These are phyloP conservation scores for Phalanger gymnotis DNA, from an alignment of 2,797 vertebrate species.

Conservation along the genomic window DNA sequence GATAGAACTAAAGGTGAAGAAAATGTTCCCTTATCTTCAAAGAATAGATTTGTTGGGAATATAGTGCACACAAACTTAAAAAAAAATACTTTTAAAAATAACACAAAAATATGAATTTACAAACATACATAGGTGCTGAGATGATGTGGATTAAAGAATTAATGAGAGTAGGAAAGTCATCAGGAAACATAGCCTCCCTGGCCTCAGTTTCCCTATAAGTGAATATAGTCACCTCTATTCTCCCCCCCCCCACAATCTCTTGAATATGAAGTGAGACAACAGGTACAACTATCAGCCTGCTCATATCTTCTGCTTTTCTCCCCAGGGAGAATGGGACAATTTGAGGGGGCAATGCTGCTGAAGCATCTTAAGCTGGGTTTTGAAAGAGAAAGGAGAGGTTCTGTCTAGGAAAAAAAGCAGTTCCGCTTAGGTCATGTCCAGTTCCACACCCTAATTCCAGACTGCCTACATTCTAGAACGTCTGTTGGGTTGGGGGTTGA, in stretches of 20 bases:
- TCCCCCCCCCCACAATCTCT: neutral
- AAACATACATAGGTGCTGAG: conserved; percentile 23
- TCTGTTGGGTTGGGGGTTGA: neutral
- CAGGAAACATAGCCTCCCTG: neutral
- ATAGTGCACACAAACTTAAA: neutral
- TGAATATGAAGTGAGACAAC: neutral
- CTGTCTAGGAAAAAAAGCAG: neutral
- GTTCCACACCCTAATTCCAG: neutral
- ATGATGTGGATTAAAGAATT: conserved; percentile 24
- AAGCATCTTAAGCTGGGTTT: neutral
- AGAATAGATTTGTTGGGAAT: neutral
- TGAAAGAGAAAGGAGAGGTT: neutral
- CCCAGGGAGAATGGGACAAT: neutral
- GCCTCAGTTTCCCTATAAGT: neutral
- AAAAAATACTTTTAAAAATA: conserved; percentile 16
- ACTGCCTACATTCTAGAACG: conserved; percentile 10
- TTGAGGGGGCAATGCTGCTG: neutral
- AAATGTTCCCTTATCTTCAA: neutral
- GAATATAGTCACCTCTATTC: neutral
- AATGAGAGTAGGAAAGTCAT: neutral
- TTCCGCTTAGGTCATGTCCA: conserved; percentile 19
- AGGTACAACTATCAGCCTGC: neutral
- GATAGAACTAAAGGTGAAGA: conserved; percentile 28
- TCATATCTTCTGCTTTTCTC: neutral
- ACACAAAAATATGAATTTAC: conserved; percentile 38